Base-by-base conservation (phyloP, 1,140 invertebrate species). In the Caenorhabditis brenneri region DNA sequence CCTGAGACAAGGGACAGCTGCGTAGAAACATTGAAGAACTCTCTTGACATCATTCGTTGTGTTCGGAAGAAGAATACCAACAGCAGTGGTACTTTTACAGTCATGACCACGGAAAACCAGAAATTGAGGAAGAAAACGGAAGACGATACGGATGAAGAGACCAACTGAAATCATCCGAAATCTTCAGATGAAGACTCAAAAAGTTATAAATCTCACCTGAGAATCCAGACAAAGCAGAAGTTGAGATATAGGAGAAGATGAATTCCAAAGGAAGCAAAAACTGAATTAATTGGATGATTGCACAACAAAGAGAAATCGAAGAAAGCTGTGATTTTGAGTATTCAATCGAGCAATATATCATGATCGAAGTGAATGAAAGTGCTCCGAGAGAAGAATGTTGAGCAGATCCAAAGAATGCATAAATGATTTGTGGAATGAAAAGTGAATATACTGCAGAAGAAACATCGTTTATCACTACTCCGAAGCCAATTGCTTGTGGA, bases 361-460 rank as follows among this genome's bases (percentile, higher is more conserved):
- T 74, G 42, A 74, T 74, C 7, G 65, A 74, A 2, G 29, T 42
- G 16, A 74, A 74, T 22, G 65, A 74, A 24, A 74, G 36, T 0
- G 65, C 65, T 24, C 65, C 65, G 6, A 74, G 65, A 0, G 65
- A 74, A 24, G 65, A 74, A 24, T 74, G 65, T 42, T 74, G 65
- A 10, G 65, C 65, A 31, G 65, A 74, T 10, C 65, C 65, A 9
- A 74, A 42, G 36, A 74, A 74, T 15, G 65, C 65, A 12, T 74
- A 74, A 24, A 74, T 74, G 65, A 74, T 74, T 74, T 74, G 65
- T 36, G 65, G 65, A 46, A 74, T 74, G 65, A 74, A 74, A 22
- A 74, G 33, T 12, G 65, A 74, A 19, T 74, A 74, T 15, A 74
- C 65, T 24, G 65, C 65, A 22, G 65, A 33, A 27, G 65, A 31